Conservation (phyloP, 1,140 invertebrate genomes). For the Microplitis demolitor region DNA sequence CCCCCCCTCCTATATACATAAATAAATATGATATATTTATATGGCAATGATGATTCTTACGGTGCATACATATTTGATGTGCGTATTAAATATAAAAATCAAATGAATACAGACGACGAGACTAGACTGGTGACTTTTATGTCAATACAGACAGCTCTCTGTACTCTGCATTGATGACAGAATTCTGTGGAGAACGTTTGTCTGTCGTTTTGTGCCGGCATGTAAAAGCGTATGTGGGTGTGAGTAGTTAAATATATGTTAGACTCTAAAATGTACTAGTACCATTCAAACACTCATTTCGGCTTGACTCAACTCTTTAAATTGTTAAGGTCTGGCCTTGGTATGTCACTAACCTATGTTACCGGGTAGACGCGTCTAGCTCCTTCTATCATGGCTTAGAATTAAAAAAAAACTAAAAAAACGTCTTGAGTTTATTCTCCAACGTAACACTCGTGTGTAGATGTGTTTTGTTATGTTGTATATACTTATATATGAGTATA, state of each 20-base stretch:
- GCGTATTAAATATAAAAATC: background rate
- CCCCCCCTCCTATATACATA: no score
- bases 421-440: background rate
- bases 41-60: background rate
- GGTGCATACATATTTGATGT: background rate
- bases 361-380: constrained; percentile 43
- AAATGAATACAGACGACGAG: background rate
- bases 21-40: background rate
- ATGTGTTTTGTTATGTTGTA: background rate
- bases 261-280: background rate
- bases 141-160: background rate
- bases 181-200: background rate
- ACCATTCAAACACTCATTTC: no score
- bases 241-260: background rate
- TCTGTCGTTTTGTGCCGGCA: no score
- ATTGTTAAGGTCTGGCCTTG: constrained; percentile 28
- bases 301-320: background rate
- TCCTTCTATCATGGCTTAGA: constrained; percentile 11
- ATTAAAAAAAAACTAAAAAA: no score
- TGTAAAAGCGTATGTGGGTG: no score
- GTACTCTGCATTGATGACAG: no score
- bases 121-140: constrained; percentile 14
- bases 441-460: no score
- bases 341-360: constrained; percentile 50
- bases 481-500: no score